Percentiles rank a stretch among this genome's conserved stretches.
These are phyloP conservation scores for Heliocidaris erythrogramma DNA, from an alignment of 35 echinoderm and acorn worm genomes.

Conservation along the genomic window DNA sequence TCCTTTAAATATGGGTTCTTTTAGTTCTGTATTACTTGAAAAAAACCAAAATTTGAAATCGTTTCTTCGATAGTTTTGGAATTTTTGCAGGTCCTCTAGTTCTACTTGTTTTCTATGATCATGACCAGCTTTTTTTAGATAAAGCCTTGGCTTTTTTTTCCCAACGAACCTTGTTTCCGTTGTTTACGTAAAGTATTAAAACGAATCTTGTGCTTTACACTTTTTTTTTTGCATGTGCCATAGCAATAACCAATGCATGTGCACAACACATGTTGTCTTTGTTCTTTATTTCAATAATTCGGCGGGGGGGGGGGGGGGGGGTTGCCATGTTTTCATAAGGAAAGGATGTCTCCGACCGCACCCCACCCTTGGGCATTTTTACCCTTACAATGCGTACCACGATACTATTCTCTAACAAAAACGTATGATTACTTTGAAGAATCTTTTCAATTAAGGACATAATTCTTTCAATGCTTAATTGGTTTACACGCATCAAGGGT, in stretches of 20 bases:
- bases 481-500: neutral
- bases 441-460: neutral
- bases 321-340: neutral
- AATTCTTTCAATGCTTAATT: neutral
- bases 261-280: slow-evolving; percentile 30
- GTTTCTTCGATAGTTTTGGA: neutral
- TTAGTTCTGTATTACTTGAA: neutral
- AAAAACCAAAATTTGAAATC: neutral
- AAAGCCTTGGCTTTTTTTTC: neutral
- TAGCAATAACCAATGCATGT: neutral
- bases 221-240: neutral
- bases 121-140: neutral
- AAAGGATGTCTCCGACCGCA: neutral
- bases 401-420: neutral
- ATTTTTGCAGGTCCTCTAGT: slow-evolving; percentile 5
- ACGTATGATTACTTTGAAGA: neutral
- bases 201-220: neutral
- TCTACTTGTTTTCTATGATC: neutral
- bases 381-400: neutral
- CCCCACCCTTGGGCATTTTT: neutral
- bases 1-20: neutral
- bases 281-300: neutral
- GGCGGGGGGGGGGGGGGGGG: neutral
- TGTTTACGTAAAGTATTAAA: neutral
- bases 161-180: neutral